Evolutionary conservation across 2,113 vertebrate species (phyloP).

Genomic region (Riparia riparia): DNA sequence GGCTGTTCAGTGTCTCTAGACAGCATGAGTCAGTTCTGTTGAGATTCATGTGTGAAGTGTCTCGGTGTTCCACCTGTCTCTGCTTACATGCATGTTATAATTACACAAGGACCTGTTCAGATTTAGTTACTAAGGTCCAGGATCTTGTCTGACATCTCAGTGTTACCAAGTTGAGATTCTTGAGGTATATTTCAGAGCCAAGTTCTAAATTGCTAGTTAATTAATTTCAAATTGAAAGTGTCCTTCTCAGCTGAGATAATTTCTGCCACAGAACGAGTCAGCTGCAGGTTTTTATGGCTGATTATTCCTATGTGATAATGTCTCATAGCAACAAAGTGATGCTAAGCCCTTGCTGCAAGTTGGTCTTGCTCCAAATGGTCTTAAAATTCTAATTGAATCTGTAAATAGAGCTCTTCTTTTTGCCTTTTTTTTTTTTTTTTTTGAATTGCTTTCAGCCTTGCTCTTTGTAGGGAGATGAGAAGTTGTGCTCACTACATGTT

Average conservation of each 20-base stretch:
- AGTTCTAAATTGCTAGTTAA: neutral
- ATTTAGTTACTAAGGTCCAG: neutral
- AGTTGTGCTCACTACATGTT: neutral
- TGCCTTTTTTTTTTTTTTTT: neutral
- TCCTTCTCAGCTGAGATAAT: neutral
- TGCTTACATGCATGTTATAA: neutral
- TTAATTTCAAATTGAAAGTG: neutral
- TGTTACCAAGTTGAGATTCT: neutral
- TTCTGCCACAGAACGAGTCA: neutral
- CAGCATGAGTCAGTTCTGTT: neutral
- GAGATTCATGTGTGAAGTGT: neutral
- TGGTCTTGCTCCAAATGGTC: neutral
- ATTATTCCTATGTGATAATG: conserved; percentile 7
- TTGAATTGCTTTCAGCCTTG: neutral
- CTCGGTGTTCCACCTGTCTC: neutral
- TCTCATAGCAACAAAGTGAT: conserved; percentile 29
- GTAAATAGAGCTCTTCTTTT: neutral
- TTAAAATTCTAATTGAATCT: neutral
- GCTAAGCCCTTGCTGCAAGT: neutral
- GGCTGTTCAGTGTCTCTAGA: neutral
- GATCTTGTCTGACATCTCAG: neutral
- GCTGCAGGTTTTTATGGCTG: neutral
- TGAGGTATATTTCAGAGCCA: neutral
- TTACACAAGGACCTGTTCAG: neutral
- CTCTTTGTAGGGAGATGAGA: neutral